Percentiles rank a stretch among this genome's conserved stretches.
Evolutionary conservation across 2,797 vertebrate genomes (phyloP).

Genomic region (Dendrocincla fuliginosa): DNA sequence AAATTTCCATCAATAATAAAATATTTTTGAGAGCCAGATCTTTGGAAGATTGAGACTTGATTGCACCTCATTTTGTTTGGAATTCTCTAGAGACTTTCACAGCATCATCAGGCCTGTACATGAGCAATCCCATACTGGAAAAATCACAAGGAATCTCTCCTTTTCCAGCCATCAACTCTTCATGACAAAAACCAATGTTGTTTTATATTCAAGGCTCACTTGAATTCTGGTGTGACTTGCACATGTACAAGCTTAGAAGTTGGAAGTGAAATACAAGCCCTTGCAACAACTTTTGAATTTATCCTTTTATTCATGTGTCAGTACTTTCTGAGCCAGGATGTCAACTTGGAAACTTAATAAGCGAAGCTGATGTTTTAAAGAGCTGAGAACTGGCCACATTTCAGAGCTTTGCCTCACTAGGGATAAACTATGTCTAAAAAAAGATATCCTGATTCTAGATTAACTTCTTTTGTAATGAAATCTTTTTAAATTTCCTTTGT

Average conservation of each 20-base stretch:
- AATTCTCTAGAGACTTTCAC: neutral
- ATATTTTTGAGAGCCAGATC: neutral
- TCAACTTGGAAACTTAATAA: neutral
- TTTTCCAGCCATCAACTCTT: neutral
- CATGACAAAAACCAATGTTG: neutral
- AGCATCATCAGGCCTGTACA: neutral
- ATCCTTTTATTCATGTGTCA: neutral
- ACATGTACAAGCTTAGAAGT: neutral
- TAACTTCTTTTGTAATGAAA: neutral
- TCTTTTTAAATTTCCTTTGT: neutral
- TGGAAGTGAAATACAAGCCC: neutral
- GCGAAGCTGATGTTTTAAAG: neutral
- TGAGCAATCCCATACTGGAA: neutral
- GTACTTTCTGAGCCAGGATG: neutral
- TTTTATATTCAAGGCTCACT: neutral
- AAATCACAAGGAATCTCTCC: neutral
- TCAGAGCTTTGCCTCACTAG: neutral
- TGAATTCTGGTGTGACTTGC: neutral
- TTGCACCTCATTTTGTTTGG: neutral
- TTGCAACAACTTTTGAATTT: neutral
- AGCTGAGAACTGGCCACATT: neutral
- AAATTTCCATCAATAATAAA: neutral
- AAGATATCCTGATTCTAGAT: neutral
- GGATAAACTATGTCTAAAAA: neutral
- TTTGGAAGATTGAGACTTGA: neutral